Evolutionary conservation across 1,140 invertebrate genomes (phyloP), one percentile per base, ranked within the genome.

Genomic region (Halictus rubicundus): DNA sequence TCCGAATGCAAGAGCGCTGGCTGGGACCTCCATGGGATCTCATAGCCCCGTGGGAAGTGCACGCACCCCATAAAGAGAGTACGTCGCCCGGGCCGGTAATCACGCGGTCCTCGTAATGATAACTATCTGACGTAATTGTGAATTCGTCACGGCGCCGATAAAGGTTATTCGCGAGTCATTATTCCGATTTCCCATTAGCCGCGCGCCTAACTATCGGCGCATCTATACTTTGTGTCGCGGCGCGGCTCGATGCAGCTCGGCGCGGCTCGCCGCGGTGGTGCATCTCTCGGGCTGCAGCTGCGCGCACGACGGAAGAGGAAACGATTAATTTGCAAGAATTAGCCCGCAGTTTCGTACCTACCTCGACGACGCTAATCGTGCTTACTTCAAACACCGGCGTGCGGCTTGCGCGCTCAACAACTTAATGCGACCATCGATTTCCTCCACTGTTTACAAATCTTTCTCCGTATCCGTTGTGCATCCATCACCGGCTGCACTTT

Each of bases 121-220:
- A 91, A 91, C 87, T 87, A 91, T 91, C 86, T 81, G 77, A 91
- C 88, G 90, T 91, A 90, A 93, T 91, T 91, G 90, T 88, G 90
- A 89, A 92, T 92, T 92, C 83, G 92, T 90, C 91, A 91, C 87
- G 90, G 88, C 83, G 87, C 87, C 90, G 87, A 91, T 91, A 91
- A 91, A 90, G 88, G 84, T 89, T 89, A 89, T 90, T 91, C 87
- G 87, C 90, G 79, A 90, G 86, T 92, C 88, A 92, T 92, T 92
- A 91, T 86, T 88, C 85, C 83, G 89, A 90, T 91, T 91, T 90
- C 83, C 88, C 87, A 90, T 91, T 89, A 90, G 61, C 80, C 82
- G 65, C n/a, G 68, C 63, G 83, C 63, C 52, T 60, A 69, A 77
- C 68, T 71, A 77, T 84, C 82, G 82, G 61, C 59, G 66, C 52